These are phyloP conservation scores for Anableps anableps DNA, from an alignment of 2,797 vertebrate genomes.

Conservation along the genomic window DNA sequence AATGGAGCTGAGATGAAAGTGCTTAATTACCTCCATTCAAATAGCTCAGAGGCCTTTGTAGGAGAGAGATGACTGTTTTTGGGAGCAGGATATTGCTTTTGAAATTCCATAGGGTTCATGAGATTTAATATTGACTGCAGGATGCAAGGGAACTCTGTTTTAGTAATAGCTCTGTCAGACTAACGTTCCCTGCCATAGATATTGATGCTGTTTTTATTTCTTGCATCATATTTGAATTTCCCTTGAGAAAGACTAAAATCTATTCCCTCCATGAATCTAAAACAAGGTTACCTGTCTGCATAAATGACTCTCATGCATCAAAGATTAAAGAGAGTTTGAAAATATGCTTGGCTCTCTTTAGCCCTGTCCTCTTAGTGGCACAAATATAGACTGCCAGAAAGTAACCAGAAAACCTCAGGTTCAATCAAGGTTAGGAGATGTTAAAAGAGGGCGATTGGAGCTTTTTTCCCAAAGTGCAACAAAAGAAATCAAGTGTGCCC, in stretches of 20 bases:
- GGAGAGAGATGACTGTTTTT: constrained; percentile 70
- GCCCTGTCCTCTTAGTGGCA: not conserved
- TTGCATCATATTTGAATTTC: constrained; percentile 40
- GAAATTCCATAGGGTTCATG: constrained; percentile 68
- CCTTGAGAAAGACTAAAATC: constrained; percentile 32
- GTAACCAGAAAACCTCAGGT: not conserved
- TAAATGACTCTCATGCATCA: constrained; percentile 16
- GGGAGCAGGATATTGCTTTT: constrained; percentile 75
- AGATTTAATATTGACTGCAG: constrained; percentile 69
- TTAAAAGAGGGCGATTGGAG: not conserved
- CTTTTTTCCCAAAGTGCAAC: constrained; percentile 26
- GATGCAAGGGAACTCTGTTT: constrained; percentile 51
- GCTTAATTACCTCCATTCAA: constrained; percentile 76
- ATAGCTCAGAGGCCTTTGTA: constrained; percentile 69
- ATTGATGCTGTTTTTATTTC: constrained; percentile 54
- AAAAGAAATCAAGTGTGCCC: constrained; percentile 41
- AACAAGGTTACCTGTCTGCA: constrained; percentile 18
- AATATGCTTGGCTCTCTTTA: not conserved
- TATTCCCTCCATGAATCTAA: not conserved
- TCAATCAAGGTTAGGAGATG: not conserved
- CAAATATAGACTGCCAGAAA: not conserved
- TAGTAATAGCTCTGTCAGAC: constrained; percentile 63
- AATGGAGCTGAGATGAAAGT: constrained; percentile 73
- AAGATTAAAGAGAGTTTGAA: constrained; percentile 14
- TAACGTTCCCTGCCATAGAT: constrained; percentile 35